Evolutionary conservation across 2,113 vertebrate species (phyloP), one percentile per base, ranked within the genome.

Genomic region (Procavia capensis): DNA sequence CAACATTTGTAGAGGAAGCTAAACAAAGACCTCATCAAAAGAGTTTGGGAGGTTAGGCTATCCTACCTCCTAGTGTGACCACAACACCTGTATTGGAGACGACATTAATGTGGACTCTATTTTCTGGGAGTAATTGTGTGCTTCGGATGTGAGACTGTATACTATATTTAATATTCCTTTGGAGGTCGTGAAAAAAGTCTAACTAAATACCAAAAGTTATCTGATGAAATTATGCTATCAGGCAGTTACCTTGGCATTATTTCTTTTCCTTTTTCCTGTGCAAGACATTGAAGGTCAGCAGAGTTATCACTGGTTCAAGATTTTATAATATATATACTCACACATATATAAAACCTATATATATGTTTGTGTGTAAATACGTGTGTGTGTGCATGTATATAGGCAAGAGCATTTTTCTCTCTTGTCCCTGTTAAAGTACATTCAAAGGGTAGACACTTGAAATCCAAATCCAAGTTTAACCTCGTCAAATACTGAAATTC

Each of bases 241-340:
- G 6, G 31, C 9, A 91, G 9, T 79, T 88, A 6, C 54, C 4
- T 78, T 25, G 14, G 27, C 47, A 94, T 93, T 83, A 45, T 0
- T 61, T 81, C 7, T n/a, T 91, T 89, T 90, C 31, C 8, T 68
- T 96, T 22, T 83, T 86, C 82, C 29, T 10, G 74, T 39, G 47
- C 11, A 93, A 92, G 25, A 91, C 91, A 95, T 11, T 19, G 88
- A 90, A 95, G 22, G 7, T 74, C 41, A 88, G 75, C n/a, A 95
- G 47, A 92, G 90, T 81, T 50, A 90, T 82, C 20, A 59, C 34
- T 64, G 96, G 13, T 75, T 72, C 59, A 76, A 79, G 64, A 19
- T 78, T 95, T 92, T 81, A 1, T n/a, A 85, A 80, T 70, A 34
- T 86, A 54, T 68, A 74, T 63, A 92, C n/a, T n/a, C n/a, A n/a